Percentiles rank a stretch among this genome's conserved stretches.
Conservation (phyloP, 2,113 vertebrate genomes). For the Laterallus jamaicensis region DNA sequence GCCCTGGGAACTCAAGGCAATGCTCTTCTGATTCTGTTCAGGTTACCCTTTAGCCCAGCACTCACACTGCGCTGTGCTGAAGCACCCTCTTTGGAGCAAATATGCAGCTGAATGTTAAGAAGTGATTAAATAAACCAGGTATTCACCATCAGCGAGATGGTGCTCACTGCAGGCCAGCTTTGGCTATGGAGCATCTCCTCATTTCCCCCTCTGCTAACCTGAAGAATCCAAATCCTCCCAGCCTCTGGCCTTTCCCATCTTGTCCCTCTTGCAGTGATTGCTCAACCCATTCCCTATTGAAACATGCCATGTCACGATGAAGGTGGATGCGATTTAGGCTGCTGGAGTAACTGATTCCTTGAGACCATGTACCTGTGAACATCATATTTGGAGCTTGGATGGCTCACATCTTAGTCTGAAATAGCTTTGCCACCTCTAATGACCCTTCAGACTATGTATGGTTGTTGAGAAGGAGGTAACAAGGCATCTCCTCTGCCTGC, state of each 20-base stretch:
- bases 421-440: background rate
- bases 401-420: background rate
- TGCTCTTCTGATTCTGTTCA: background rate
- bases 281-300: accelerated
- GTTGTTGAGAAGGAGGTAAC: background rate
- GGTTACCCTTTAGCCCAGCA: background rate
- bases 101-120: background rate
- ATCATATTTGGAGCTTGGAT: background rate
- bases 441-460: background rate
- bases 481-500: background rate
- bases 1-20: background rate
- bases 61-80: background rate
- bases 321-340: accelerated
- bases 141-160: background rate
- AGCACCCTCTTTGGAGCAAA: background rate
- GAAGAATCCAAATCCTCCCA: background rate
- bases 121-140: background rate
- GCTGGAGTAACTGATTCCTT: accelerated
- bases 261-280: background rate
- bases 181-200: background rate
- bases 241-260: background rate
- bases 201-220: background rate
- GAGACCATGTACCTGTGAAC: background rate
- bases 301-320: accelerated
- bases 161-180: background rate